A percentile compares a stretch with the other conserved stretches of the same genome.
phyloP scores from a whole-genome alignment of 1,140 invertebrate species.

The Drosophila nigromelanica region DNA sequence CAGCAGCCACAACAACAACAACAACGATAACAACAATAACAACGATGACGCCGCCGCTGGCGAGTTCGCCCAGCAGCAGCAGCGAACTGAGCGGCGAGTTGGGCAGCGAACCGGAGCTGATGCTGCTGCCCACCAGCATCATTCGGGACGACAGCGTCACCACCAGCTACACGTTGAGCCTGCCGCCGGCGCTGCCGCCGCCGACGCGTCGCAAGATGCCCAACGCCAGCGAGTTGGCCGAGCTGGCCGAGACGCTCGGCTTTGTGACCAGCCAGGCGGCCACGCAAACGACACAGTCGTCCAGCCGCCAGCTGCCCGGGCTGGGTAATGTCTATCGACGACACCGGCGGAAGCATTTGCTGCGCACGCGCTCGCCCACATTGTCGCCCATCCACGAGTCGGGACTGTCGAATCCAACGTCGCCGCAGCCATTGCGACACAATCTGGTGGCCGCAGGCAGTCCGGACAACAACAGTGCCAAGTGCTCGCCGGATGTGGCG shows the following conservation, averaged over 20 bases:
- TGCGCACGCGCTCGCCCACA: slow-evolving; percentile 85
- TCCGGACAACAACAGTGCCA: slow-evolving; percentile 36
- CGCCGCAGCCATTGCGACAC: slow-evolving; percentile 85
- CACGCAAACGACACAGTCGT: slow-evolving; percentile 26
- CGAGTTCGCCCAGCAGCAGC: slow-evolving; percentile 63
- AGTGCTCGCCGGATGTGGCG: slow-evolving; percentile 51
- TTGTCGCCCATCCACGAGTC: slow-evolving; percentile 90
- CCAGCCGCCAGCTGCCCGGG: slow-evolving; percentile 51
- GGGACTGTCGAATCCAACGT: slow-evolving; percentile 89
- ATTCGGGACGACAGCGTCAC: slow-evolving; percentile 77
- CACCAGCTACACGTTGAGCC: slow-evolving; percentile 64
- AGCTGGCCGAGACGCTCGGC: slow-evolving; percentile 84
- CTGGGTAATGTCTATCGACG: slow-evolving; percentile 74
- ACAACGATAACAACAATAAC: slow-evolving; percentile 13
- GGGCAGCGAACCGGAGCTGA: slow-evolving; percentile 75
- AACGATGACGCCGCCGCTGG: slow-evolving; percentile 39
- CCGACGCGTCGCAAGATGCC: slow-evolving; percentile 84
- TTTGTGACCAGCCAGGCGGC: slow-evolving; percentile 61
- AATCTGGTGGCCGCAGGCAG: slow-evolving; percentile 33
- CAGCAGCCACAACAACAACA: slow-evolving; percentile 23
- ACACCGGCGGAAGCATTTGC: slow-evolving; percentile 84
- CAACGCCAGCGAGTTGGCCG: slow-evolving; percentile 84
- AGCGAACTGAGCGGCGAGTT: slow-evolving; percentile 62
- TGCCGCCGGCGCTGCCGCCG: slow-evolving; percentile 84
- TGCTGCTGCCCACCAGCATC: slow-evolving; percentile 80